A percentile compares a stretch with the other conserved stretches of the same genome.
Conservation (phyloP, 1,140 invertebrate genomes). For the Drusus annulatus region DNA sequence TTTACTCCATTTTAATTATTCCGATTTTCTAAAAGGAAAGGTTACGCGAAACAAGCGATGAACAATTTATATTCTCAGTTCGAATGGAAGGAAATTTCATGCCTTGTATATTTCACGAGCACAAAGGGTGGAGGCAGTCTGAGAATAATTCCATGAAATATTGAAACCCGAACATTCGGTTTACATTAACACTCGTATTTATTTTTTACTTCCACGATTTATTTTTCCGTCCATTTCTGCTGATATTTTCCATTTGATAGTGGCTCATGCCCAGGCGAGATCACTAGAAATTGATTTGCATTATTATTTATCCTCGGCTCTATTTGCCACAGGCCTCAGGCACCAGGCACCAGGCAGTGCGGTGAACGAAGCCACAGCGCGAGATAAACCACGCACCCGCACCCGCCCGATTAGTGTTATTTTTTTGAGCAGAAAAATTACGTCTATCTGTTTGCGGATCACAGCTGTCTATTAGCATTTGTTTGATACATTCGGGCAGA, state of each 20-base stretch:
- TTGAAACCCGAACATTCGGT: no score
- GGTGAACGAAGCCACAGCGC: neutral
- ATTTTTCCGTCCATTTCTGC: neutral
- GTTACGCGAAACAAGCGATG: no score
- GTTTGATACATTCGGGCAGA: neutral
- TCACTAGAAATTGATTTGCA: neutral
- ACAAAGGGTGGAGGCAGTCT: no score
- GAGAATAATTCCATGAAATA: no score
- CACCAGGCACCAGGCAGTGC: no score
- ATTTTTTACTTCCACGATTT: neutral
- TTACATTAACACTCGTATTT: no score
- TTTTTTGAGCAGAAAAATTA: neutral
- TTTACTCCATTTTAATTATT: no score
- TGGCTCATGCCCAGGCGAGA: neutral
- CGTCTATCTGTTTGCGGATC: conserved; percentile 5
- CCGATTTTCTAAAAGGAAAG: no score
- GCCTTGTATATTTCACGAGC: no score
- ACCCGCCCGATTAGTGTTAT: neutral
- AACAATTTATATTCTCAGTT: no score
- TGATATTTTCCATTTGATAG: neutral
- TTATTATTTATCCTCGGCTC: neutral
- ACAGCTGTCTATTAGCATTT: neutral
- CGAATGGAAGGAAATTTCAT: no score
- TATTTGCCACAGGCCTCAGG: no score
- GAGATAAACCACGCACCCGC: neutral